These are phyloP conservation scores for Theocolax elegans DNA, from an alignment of 1,140 invertebrate genomes.

Conservation along the genomic window DNA sequence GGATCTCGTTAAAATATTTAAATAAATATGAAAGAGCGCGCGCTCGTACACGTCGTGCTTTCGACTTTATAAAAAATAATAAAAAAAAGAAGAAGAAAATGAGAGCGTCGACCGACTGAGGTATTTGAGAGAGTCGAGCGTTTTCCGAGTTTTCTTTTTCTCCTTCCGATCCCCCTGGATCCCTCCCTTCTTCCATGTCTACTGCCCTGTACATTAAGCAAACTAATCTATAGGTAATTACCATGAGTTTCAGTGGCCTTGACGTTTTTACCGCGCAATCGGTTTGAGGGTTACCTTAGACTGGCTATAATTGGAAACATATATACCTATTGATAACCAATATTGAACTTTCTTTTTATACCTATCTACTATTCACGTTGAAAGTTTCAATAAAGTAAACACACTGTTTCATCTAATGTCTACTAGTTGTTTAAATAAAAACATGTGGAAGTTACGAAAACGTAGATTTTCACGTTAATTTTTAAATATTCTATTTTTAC, in stretches of 20 bases:
- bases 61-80: conserved; percentile 5
- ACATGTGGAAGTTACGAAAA: no score
- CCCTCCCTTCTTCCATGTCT: no score
- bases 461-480: no score
- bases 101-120: background rate
- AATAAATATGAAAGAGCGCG: conserved; percentile 10
- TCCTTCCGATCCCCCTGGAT: background rate
- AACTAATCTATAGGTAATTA: conserved; percentile 2
- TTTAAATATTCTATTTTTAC: no score
- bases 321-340: no score
- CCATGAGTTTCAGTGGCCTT: background rate
- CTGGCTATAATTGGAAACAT: background rate
- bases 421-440: no score
- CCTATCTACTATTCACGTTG: no score
- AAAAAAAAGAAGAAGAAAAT: background rate
- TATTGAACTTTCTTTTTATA: no score
- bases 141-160: background rate
- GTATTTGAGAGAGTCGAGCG: background rate
- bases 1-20: conserved; percentile 55
- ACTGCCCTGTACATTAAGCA: background rate
- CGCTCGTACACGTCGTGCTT: background rate
- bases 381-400: no score
- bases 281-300: background rate
- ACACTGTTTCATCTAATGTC: no score
- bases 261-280: background rate